Conservation (phyloP, 2,113 vertebrate genomes). For the cattle (Bos taurus) region DNA sequence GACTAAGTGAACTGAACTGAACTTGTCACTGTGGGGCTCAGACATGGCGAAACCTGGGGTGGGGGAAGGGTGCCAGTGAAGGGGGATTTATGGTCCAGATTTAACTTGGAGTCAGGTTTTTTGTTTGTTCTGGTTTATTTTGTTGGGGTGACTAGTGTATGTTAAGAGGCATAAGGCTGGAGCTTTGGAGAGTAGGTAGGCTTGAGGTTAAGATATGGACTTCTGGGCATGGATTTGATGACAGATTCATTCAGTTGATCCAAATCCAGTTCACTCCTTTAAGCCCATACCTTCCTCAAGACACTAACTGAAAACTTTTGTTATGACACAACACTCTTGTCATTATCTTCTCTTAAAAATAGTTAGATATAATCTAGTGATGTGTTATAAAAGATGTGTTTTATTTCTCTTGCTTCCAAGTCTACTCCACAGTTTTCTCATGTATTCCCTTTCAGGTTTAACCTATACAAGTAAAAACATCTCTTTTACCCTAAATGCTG, state of each 20-base stretch:
- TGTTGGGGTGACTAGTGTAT: no score
- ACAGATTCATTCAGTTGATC: not conserved
- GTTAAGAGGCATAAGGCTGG: not conserved
- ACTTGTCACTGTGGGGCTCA: not conserved
- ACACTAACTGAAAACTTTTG: not conserved
- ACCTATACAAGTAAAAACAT: not conserved
- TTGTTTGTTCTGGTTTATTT: not conserved
- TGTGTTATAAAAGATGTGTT: not conserved
- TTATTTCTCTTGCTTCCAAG: not conserved
- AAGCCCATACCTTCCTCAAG: not conserved
- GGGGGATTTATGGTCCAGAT: not conserved
- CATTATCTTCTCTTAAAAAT: not conserved
- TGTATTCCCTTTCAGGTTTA: not conserved
- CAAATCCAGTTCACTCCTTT: not conserved
- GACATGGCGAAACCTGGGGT: not conserved
- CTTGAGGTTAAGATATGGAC: not conserved
- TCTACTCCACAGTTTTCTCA: not conserved
- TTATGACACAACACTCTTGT: not conserved
- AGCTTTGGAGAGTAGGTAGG: not conserved
- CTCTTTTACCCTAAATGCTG: not conserved
- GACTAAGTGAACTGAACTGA: no score
- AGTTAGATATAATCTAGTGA: not conserved
- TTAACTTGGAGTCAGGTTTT: not conserved
- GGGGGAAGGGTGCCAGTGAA: not conserved
- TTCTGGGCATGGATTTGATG: not conserved